These are phyloP conservation scores for Albula glossodonta DNA, from an alignment of 2,113 vertebrate species.

Conservation along the genomic window DNA sequence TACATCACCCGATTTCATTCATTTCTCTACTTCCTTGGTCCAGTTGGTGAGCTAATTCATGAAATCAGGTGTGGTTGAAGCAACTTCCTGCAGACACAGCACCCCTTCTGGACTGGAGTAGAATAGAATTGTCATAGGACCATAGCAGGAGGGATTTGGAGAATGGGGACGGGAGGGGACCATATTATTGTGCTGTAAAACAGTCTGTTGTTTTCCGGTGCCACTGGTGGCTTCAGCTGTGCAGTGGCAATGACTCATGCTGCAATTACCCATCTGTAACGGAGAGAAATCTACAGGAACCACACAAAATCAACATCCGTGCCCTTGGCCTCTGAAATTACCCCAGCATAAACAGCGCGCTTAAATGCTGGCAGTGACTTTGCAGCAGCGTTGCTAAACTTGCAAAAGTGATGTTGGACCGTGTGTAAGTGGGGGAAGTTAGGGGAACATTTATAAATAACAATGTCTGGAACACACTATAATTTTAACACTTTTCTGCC, in stretches of 20 bases:
- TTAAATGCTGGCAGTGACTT: background rate
- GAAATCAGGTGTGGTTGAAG: too few relatives aligned
- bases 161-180: background rate
- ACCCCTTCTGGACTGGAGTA: too few relatives aligned
- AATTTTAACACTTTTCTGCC: background rate
- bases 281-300: background rate
- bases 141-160: background rate
- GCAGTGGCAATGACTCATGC: background rate
- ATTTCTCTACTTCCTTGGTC: too few relatives aligned
- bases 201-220: background rate
- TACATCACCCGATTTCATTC: too few relatives aligned
- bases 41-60: too few relatives aligned
- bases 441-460: background rate
- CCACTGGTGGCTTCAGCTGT: background rate
- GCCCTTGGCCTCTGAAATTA: background rate
- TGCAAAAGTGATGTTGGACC: background rate
- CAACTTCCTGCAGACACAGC: too few relatives aligned
- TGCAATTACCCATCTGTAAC: background rate
- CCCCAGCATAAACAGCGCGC: background rate
- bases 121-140: too few relatives aligned
- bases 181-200: background rate
- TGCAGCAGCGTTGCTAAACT: background rate
- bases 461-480: background rate
- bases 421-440: background rate
- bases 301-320: background rate